Conservation (phyloP, 1,140 invertebrate genomes). For the Eumaeus atala region DNA sequence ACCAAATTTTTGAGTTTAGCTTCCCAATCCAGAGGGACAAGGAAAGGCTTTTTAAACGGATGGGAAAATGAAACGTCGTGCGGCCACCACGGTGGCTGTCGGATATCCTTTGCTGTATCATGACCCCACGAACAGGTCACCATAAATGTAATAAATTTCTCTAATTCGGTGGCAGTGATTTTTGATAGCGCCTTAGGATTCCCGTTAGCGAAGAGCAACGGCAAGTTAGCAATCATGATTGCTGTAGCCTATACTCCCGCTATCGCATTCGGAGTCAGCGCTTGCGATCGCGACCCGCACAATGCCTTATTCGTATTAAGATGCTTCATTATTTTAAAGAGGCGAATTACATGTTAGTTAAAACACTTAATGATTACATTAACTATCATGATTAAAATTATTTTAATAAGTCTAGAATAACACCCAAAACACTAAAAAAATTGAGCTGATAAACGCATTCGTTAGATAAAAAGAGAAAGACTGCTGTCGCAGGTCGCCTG, state of each 20-base stretch:
- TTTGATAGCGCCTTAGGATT: conserved; percentile 80
- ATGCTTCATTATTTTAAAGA: conserved; percentile 33
- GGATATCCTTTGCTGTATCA: conserved; percentile 75
- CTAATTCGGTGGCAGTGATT: conserved; percentile 77
- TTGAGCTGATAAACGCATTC: conserved; percentile 45
- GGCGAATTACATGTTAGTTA: conserved; percentile 28
- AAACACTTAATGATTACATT: conserved; percentile 24
- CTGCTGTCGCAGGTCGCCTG: no score
- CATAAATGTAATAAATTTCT: conserved; percentile 83
- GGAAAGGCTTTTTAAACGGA: conserved; percentile 74
- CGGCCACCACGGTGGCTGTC: conserved; percentile 81
- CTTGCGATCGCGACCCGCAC: conserved; percentile 50
- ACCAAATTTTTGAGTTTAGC: conserved; percentile 79
- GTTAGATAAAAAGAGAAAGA: conserved; percentile 65
- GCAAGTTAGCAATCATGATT: conserved; percentile 79
- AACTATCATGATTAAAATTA: conserved; percentile 14
- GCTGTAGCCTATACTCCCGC: conserved; percentile 45
- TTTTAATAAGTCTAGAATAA: conserved; percentile 27
- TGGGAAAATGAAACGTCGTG: conserved; percentile 78
- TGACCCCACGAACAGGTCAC: conserved; percentile 82
- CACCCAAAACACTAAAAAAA: conserved; percentile 43
- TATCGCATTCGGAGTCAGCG: conserved; percentile 56
- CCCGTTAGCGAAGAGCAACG: conserved; percentile 80
- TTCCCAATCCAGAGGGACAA: conserved; percentile 76
- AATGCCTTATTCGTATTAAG: conserved; percentile 43